Percentiles rank a stretch among this genome's conserved stretches.
Evolutionary conservation across 2,888 invertebrate species (phyloP).

Genomic region (Chymomyza caudatula): DNA sequence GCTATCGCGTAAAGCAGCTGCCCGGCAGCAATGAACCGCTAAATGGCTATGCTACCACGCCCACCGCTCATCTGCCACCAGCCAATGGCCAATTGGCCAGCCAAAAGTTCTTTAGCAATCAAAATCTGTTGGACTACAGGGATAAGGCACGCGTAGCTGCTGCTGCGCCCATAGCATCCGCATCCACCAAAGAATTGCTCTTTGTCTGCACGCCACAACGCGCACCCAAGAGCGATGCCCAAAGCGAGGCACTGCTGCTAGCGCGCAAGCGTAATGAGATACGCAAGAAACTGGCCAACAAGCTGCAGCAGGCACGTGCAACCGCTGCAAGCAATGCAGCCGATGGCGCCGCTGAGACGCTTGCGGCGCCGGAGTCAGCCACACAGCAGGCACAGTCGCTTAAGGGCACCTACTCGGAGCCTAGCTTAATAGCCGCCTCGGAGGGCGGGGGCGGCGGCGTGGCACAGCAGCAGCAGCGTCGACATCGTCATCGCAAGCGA

Average conservation of each 20-base stretch:
- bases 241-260: slow-evolving; percentile 64
- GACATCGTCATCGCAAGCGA: slow-evolving; percentile 76
- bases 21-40: slow-evolving; percentile 58
- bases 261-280: slow-evolving; percentile 74
- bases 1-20: slow-evolving; percentile 64
- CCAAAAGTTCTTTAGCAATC: slow-evolving; percentile 77
- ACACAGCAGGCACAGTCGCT: slow-evolving; percentile 62
- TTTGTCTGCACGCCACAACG: slow-evolving; percentile 77
- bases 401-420: slow-evolving; percentile 77
- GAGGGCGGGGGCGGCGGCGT: slow-evolving; percentile 59
- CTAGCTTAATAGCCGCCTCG: slow-evolving; percentile 76
- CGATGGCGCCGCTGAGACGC: slow-evolving; percentile 13
- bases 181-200: slow-evolving; percentile 74
- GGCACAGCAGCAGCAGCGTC: slow-evolving; percentile 58
- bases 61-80: slow-evolving; percentile 71
- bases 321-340: slow-evolving; percentile 21
- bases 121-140: slow-evolving; percentile 75
- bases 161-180: slow-evolving; percentile 46
- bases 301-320: slow-evolving; percentile 47
- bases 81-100: slow-evolving; percentile 65
- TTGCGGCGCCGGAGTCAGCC: slow-evolving; percentile 34
- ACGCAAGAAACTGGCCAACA: slow-evolving; percentile 64
- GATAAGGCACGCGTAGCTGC: slow-evolving; percentile 40
- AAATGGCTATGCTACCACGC: slow-evolving; percentile 74
- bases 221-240: slow-evolving; percentile 62